These are phyloP conservation scores for Meiosimyza platycephala DNA, from an alignment of 2,888 invertebrate genomes.

Conservation along the genomic window DNA sequence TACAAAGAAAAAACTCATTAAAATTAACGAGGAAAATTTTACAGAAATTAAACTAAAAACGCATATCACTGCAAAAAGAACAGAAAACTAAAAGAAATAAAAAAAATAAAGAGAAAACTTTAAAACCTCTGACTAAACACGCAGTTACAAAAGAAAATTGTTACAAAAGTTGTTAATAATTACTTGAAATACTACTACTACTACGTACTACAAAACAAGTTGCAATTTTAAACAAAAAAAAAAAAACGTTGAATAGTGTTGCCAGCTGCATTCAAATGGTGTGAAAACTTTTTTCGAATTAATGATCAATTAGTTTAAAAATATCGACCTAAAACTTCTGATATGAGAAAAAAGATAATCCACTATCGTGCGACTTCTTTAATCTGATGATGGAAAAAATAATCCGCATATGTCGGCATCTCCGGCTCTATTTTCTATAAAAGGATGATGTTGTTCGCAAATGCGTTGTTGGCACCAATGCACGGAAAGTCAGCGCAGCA, in stretches of 20 bases:
- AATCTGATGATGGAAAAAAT: no score
- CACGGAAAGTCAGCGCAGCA: no score
- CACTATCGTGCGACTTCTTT: no score
- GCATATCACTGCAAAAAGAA: conserved; percentile 6
- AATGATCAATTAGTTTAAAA: no score
- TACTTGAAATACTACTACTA: neutral
- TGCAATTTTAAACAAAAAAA: neutral
- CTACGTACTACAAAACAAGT: neutral
- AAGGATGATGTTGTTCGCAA: no score
- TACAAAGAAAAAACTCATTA: conserved; percentile 23
- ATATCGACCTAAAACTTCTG: no score
- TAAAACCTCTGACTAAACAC: conserved; percentile 27
- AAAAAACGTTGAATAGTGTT: neutral
- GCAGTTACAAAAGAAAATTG: conserved; percentile 20
- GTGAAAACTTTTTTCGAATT: no score
- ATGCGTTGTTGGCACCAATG: no score
- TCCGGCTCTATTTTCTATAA: no score
- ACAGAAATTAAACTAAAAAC: conserved; percentile 40
- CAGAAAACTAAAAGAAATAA: neutral
- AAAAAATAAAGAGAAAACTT: conserved; percentile 5
- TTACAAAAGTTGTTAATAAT: conserved; percentile 16
- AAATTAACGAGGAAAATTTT: conserved; percentile 30
- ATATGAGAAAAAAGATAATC: no score
- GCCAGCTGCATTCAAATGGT: no score
- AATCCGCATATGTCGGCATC: no score